Conservation (phyloP, 2,113 vertebrate species). For the Mixornis gularis region DNA sequence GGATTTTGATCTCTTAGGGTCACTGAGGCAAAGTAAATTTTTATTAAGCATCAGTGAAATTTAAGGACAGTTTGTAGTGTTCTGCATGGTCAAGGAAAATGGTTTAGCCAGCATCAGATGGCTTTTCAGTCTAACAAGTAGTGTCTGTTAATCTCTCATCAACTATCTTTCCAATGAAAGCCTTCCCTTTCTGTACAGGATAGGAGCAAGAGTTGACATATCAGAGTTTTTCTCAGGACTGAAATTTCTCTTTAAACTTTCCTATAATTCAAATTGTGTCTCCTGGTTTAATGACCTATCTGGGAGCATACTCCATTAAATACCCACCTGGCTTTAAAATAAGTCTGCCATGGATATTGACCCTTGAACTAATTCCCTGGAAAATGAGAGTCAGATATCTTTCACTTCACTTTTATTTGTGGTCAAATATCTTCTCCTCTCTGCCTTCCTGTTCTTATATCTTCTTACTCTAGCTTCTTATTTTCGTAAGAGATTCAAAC, state of each 20-base stretch:
- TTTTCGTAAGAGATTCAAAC: not conserved
- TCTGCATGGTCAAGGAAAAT: not conserved
- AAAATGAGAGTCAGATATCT: not conserved
- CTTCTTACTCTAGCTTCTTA: not conserved
- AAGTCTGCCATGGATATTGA: not conserved
- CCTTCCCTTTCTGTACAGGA: not conserved
- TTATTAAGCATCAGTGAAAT: not conserved
- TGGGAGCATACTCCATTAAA: not conserved
- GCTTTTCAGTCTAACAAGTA: not conserved
- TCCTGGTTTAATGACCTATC: not conserved
- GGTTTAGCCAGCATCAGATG: not conserved
- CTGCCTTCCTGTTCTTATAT: not conserved
- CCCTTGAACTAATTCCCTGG: not conserved
- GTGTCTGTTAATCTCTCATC: not conserved
- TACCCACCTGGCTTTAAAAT: not conserved
- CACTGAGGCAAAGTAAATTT: not conserved
- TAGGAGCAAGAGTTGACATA: not conserved
- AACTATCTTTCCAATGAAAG: not conserved
- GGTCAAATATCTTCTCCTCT: not conserved
- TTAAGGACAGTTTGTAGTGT: not conserved
- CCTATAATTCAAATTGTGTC: not conserved
- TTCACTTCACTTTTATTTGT: not conserved
- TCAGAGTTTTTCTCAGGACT: not conserved
- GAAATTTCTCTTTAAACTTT: not conserved
- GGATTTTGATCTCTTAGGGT: not conserved